phyloP scores from a whole-genome alignment of 2,113 vertebrate genomes.

The Chaetura pelagica region DNA sequence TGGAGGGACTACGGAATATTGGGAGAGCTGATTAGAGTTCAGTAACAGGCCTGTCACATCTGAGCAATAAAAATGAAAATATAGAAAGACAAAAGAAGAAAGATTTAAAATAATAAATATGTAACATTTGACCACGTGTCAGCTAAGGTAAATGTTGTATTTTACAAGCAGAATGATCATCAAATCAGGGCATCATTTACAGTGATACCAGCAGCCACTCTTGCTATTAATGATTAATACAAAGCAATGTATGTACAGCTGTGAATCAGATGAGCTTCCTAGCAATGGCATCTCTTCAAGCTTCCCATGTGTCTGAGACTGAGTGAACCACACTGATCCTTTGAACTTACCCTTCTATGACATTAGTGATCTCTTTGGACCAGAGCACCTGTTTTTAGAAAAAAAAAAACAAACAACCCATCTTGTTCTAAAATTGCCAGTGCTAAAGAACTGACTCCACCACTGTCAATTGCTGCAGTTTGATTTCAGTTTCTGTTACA shows the following conservation, averaged over 20 bases:
- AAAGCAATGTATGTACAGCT: neutral
- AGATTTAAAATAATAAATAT: neutral
- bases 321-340: neutral
- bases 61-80: neutral
- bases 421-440: neutral
- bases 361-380: neutral
- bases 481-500: constrained; percentile 18
- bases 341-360: neutral
- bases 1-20: neutral
- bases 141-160: neutral
- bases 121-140: neutral
- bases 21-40: neutral
- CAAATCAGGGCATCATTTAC: neutral
- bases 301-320: neutral
- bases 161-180: neutral
- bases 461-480: neutral
- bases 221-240: neutral
- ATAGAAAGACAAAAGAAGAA: neutral
- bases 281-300: neutral
- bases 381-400: neutral
- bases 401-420: too few species aligned
- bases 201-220: neutral
- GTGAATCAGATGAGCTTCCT: neutral
- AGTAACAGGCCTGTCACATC: neutral
- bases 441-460: neutral